Percentiles rank a stretch among this genome's conserved stretches.
phyloP scores from a whole-genome alignment of 2,888 invertebrate genomes.

The Pyrocoelia pectoralis region DNA sequence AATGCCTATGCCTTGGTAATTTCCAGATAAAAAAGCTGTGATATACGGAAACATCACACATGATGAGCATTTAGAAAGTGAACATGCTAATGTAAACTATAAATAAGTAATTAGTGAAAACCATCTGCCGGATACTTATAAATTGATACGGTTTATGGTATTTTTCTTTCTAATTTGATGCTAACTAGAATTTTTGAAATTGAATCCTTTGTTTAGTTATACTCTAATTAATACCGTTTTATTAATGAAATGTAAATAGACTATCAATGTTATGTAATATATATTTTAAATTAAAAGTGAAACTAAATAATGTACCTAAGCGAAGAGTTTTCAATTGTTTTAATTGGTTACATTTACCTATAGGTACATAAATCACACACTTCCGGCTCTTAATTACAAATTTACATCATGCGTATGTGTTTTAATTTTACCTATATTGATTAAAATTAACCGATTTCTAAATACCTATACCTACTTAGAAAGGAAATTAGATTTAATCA shows the following conservation, averaged over 20 bases:
- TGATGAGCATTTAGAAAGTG: conserved; percentile 1
- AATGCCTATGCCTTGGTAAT: no score
- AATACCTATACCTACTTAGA: neutral
- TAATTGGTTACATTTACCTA: neutral
- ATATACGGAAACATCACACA: neutral
- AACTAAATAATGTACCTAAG: neutral
- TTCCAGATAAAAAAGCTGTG: neutral
- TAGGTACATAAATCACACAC: neutral
- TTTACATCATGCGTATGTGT: neutral
- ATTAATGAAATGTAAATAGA: neutral
- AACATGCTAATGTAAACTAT: neutral
- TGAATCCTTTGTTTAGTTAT: neutral
- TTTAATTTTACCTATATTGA: neutral
- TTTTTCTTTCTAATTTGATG: no score
- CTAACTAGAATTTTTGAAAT: no score
- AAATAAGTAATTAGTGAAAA: neutral
- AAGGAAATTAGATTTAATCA: no score
- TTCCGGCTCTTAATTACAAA: neutral
- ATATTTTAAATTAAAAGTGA: neutral
- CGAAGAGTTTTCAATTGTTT: neutral
- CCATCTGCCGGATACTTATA: neutral
- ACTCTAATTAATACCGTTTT: neutral
- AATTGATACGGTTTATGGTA: no score
- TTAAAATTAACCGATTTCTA: neutral
- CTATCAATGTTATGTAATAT: neutral